phyloP scores from a whole-genome alignment of 2,797 vertebrate genomes.

The Lagodon rhomboides region DNA sequence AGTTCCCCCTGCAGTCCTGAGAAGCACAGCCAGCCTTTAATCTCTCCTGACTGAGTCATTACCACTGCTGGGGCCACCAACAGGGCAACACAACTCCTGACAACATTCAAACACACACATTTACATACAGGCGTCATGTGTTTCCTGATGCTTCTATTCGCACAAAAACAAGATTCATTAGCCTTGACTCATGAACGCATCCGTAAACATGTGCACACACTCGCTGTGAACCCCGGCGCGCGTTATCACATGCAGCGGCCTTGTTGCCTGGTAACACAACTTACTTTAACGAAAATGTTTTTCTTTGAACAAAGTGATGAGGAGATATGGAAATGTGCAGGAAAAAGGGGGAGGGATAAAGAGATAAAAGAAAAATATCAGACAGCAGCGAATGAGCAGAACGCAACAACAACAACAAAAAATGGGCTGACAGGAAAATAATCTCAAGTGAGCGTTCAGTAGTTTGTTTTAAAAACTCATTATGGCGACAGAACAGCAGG shows the following conservation, averaged over 20 bases:
- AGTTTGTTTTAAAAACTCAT: conserved; percentile 41
- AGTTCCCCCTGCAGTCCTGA: background rate
- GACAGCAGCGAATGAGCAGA: conserved; percentile 3
- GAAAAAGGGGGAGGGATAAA: conserved; percentile 1
- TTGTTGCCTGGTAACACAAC: conserved; percentile 64
- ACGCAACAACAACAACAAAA: background rate
- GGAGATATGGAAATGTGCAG: conserved; percentile 20
- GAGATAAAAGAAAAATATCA: conserved; percentile 1
- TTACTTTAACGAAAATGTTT: conserved; percentile 9
- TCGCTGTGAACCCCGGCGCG: conserved; percentile 2
- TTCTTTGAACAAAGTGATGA: conserved; percentile 38
- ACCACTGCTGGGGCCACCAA: conserved; percentile 2
- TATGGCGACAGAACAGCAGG: conserved; percentile 17
- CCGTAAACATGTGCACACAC: conserved; percentile 25
- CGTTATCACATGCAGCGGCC: conserved; percentile 2
- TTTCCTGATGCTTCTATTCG: background rate
- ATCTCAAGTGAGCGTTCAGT: background rate
- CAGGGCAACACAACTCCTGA: background rate
- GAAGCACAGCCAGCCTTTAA: conserved; percentile 5
- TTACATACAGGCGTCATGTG: background rate
- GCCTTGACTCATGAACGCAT: conserved; percentile 9
- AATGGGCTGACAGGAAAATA: conserved; percentile 17
- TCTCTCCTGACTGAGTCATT: conserved; percentile 19
- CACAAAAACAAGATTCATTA: conserved; percentile 15
- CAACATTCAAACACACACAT: conserved; percentile 6